These are phyloP conservation scores for Sclerodermus sp. DNA, from an alignment of 2,888 invertebrate genomes.

Conservation along the genomic window DNA sequence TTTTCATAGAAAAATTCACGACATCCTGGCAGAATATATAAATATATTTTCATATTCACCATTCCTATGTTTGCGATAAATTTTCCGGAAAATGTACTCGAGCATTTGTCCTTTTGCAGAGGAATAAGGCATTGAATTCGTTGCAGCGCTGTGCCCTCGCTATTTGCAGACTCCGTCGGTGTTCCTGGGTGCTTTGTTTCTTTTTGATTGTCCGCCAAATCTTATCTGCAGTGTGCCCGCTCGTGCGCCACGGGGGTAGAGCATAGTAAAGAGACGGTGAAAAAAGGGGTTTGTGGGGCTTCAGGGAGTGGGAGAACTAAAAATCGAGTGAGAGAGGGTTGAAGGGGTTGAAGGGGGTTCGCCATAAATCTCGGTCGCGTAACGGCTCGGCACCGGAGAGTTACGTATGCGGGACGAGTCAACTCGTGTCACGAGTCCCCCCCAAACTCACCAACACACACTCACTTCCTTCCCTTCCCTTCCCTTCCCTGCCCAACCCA, in stretches of 20 bases:
- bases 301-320: no score
- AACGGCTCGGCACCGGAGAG: constrained; percentile 17
- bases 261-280: no score
- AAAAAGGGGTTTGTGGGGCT: no score
- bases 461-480: no score
- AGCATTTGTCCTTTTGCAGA: constrained; percentile 1
- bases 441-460: constrained; percentile 14
- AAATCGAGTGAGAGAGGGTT: no score
- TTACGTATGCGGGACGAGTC: constrained; percentile 39
- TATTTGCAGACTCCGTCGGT: neutral
- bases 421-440: no score
- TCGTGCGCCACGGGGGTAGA: constrained; percentile 2
- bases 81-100: neutral
- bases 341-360: neutral
- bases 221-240: constrained; percentile 26
- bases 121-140: neutral
- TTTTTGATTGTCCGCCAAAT: constrained; percentile 21
- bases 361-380: constrained; percentile 33
- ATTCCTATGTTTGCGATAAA: neutral
- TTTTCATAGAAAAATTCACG: no score
- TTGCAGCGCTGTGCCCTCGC: neutral
- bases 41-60: no score
- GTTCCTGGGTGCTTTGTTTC: constrained; percentile 10
- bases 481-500: no score
- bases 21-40: no score